phyloP scores from a whole-genome alignment of 2,888 invertebrate genomes.

The Hofmannophila pseudospretella region DNA sequence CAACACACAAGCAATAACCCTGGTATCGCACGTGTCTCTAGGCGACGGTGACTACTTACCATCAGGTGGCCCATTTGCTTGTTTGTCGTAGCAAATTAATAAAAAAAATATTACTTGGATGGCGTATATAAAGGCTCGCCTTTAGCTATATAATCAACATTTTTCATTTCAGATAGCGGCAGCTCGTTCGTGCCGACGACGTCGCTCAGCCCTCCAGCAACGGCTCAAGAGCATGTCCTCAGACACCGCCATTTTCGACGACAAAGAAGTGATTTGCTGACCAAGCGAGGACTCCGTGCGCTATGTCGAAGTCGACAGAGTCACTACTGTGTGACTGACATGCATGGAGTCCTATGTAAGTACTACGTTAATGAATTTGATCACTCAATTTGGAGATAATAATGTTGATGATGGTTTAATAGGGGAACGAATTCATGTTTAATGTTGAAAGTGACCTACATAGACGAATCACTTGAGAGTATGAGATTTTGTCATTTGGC shows the following conservation, averaged over 20 bases:
- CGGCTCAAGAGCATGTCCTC: conserved; percentile 88
- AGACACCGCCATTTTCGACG: conserved; percentile 90
- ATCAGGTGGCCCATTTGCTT: too few relatives aligned
- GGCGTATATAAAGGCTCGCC: too few relatives aligned
- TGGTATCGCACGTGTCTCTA: too few relatives aligned
- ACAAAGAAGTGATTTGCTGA: conserved; percentile 96
- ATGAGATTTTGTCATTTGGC: too few relatives aligned
- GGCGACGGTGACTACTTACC: too few relatives aligned
- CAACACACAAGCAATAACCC: too few relatives aligned
- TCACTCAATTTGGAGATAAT: conserved; percentile 4
- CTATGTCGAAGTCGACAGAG: conserved; percentile 93
- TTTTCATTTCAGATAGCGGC: conserved; percentile 47
- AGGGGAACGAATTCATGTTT: conserved; percentile 2
- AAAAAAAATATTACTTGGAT: too few relatives aligned
- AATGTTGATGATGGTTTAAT: neutral
- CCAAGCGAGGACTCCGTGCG: conserved; percentile 97
- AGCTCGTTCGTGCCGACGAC: conserved; percentile 80
- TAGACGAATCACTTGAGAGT: neutral
- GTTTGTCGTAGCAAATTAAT: too few relatives aligned
- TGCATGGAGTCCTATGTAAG: conserved; percentile 51
- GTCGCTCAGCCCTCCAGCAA: conserved; percentile 87
- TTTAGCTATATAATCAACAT: too few relatives aligned
- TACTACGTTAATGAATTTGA: conserved; percentile 1
- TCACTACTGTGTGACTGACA: conserved; percentile 90
- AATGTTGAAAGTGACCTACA: neutral